Conservation (phyloP, 2,797 vertebrate genomes). For the Schizothorax lantsangensis region DNA sequence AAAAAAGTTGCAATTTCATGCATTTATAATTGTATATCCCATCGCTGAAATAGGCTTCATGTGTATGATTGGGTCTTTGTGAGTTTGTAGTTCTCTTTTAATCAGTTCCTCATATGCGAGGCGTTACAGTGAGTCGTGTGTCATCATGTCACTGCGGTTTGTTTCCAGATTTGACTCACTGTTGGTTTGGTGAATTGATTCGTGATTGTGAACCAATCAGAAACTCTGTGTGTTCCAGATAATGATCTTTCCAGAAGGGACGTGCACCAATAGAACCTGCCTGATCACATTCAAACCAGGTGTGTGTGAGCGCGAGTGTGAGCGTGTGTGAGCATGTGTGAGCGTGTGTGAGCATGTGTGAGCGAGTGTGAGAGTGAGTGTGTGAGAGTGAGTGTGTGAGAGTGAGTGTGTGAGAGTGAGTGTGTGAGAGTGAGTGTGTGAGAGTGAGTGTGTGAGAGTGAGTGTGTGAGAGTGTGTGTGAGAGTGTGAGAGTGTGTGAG, state of each 20-base stretch:
- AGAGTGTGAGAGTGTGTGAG: too few species aligned
- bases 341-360: neutral
- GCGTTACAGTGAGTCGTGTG: neutral
- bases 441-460: too few species aligned
- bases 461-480: too few species aligned
- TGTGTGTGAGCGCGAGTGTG: conserved; percentile 78
- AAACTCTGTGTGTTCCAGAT: conserved; percentile 79
- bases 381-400: too few species aligned
- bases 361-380: too few species aligned
- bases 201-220: neutral
- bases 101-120: neutral
- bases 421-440: too few species aligned
- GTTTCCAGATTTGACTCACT: neutral
- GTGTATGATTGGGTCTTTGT: neutral
- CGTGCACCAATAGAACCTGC: conserved; percentile 97
- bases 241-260: conserved; percentile 99
- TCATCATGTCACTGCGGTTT: neutral
- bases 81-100: neutral
- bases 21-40: too few species aligned
- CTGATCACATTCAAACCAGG: conserved; percentile 98
- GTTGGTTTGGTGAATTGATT: neutral
- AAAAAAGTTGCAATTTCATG: too few species aligned
- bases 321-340: conserved; percentile 88
- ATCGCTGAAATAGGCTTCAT: too few species aligned
- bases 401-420: too few species aligned